A percentile compares a stretch with the other conserved stretches of the same genome.
Evolutionary conservation across 2,797 vertebrate species (phyloP).

Genomic region (Amblyopsis hoosieri): DNA sequence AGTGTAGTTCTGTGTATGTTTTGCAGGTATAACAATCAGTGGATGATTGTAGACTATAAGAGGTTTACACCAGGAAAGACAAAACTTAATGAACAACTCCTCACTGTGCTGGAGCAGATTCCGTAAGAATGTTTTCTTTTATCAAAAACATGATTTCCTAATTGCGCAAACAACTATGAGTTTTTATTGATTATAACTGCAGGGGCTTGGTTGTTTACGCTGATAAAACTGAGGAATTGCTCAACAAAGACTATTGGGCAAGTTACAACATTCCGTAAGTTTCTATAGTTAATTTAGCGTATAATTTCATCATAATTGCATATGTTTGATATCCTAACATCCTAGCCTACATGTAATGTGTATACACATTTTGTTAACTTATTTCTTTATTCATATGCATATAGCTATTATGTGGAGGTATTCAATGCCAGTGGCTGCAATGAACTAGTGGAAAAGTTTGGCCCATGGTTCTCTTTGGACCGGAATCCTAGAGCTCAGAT

Average conservation of each 20-base stretch:
- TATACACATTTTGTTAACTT: background rate
- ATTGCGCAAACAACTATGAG: background rate
- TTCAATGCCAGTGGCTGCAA: conserved; percentile 88
- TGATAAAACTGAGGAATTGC: conserved; percentile 85
- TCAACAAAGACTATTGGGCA: conserved; percentile 89
- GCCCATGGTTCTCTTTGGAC: conserved; percentile 90
- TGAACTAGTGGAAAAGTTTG: conserved; percentile 85
- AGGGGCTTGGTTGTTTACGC: conserved; percentile 82
- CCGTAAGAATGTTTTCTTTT: conserved; percentile 80
- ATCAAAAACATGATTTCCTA: background rate
- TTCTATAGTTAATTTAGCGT: background rate
- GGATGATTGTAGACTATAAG: conserved; percentile 97
- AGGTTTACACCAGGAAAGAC: conserved; percentile 75
- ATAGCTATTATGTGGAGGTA: conserved; percentile 85
- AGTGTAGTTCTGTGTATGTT: conserved; percentile 4
- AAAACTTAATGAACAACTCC: conserved; percentile 60
- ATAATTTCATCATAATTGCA: background rate
- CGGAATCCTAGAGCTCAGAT: conserved; percentile 90
- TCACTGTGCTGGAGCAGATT: conserved; percentile 92
- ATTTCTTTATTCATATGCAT: background rate
- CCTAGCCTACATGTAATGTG: background rate
- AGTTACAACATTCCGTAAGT: conserved; percentile 95
- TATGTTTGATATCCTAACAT: background rate
- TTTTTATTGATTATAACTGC: conserved; percentile 33
- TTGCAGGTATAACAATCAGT: conserved; percentile 95